phyloP scores from a whole-genome alignment of 2,113 vertebrate species.

The Cephalopholis sonnerati region DNA sequence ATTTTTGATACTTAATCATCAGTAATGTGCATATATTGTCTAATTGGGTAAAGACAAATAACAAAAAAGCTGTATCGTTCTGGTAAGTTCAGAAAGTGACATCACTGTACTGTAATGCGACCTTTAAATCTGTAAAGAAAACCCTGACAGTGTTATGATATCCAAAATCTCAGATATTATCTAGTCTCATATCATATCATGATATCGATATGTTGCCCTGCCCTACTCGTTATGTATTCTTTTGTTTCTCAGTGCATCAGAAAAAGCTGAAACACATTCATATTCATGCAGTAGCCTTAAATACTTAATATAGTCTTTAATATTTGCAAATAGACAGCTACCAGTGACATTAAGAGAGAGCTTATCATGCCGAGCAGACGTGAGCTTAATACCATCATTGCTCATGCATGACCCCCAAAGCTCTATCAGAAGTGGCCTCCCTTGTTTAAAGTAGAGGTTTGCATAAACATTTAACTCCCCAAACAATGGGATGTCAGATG shows the following conservation, averaged over 20 bases:
- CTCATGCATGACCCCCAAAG: conserved; percentile 48
- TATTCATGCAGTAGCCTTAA: background rate
- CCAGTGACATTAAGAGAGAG: conserved; percentile 37
- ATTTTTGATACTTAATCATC: too few species aligned
- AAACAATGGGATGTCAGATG: conserved; percentile 53
- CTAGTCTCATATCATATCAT: too few species aligned
- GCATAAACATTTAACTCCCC: conserved; percentile 59
- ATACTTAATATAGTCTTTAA: background rate
- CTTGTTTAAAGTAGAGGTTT: conserved; percentile 60
- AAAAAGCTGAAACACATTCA: conserved; percentile 3
- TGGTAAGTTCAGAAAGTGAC: too few species aligned
- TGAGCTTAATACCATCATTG: conserved; percentile 46
- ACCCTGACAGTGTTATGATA: too few species aligned
- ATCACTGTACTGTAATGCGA: too few species aligned
- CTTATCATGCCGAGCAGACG: conserved; percentile 54
- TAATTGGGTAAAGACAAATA: too few species aligned
- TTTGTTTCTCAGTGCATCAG: background rate
- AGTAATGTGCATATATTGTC: too few species aligned
- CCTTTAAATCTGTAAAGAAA: too few species aligned
- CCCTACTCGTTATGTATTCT: too few species aligned
- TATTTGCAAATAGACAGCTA: conserved; percentile 28
- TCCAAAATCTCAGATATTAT: too few species aligned
- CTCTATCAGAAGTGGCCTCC: conserved; percentile 9
- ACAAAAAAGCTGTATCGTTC: too few species aligned
- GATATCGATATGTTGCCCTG: too few species aligned